Percentiles rank a stretch among this genome's conserved stretches.
phyloP scores from a whole-genome alignment of 2,888 invertebrate genomes.

The Kuschelorhynchus macadamiae region DNA sequence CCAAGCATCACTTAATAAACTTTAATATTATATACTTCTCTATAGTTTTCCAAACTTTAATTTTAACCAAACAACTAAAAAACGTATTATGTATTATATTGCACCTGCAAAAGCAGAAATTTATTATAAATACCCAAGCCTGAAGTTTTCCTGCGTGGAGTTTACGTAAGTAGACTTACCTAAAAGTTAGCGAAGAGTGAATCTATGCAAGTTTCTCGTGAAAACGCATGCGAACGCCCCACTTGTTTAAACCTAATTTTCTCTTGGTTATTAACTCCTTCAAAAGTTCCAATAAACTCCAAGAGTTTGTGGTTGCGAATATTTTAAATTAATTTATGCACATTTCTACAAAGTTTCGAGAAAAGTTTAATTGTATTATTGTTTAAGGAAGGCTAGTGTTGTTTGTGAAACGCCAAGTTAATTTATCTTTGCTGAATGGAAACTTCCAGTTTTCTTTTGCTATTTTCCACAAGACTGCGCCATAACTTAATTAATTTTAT shows the following conservation, averaged over 20 bases:
- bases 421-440: too few relatives aligned
- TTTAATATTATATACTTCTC: too few relatives aligned
- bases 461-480: too few relatives aligned
- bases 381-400: constrained; percentile 6
- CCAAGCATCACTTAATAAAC: too few relatives aligned
- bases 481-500: too few relatives aligned
- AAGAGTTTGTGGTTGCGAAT: constrained; percentile 21
- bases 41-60: too few relatives aligned
- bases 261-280: constrained; percentile 54
- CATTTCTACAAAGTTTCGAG: constrained; percentile 17
- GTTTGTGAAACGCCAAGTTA: not conserved
- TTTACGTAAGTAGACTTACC: not conserved
- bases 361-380: constrained; percentile 19
- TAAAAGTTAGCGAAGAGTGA: not conserved
- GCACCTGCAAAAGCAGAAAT: too few relatives aligned
- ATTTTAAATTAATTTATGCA: constrained; percentile 24
- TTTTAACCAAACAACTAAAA: too few relatives aligned
- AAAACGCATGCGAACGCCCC: constrained; percentile 27
- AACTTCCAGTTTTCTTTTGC: too few relatives aligned
- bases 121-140: too few relatives aligned
- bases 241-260: constrained; percentile 57
- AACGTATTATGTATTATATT: too few relatives aligned
- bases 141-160: too few relatives aligned
- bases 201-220: constrained; percentile 4
- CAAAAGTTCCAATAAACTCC: constrained; percentile 44